Evolutionary conservation across 2,888 invertebrate species (phyloP).

Genomic region (Heliconius aoede): DNA sequence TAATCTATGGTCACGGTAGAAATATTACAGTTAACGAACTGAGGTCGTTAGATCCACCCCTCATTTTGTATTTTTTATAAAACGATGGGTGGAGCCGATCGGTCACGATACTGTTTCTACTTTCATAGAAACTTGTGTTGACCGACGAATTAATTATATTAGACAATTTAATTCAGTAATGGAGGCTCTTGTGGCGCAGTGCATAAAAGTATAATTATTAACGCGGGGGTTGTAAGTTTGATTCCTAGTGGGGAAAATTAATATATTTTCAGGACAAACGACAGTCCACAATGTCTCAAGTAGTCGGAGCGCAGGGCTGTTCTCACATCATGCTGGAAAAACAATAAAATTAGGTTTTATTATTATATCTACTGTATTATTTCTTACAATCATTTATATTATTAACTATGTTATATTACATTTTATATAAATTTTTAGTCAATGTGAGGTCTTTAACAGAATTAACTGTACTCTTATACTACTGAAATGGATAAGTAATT

Average conservation of each 20-base stretch:
- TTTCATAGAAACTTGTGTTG: slow-evolving; percentile 2
- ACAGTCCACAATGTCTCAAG: neutral
- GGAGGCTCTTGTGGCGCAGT: neutral
- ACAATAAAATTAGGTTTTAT: no score
- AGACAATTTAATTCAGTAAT: neutral
- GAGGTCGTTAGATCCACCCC: slow-evolving; percentile 38
- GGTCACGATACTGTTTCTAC: slow-evolving; percentile 8
- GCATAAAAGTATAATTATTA: neutral
- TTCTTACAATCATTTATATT: no score
- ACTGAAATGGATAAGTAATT: no score
- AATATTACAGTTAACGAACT: slow-evolving; percentile 40
- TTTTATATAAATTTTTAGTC: no score
- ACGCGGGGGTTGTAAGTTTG: neutral
- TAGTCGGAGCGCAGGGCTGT: no score
- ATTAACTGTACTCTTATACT: no score
- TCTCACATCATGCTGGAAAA: no score
- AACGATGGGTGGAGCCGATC: slow-evolving; percentile 34
- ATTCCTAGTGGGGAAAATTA: neutral
- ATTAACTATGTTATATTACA: no score
- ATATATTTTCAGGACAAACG: neutral
- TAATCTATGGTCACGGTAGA: slow-evolving; percentile 35
- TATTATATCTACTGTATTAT: no score
- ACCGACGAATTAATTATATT: slow-evolving; percentile 3
- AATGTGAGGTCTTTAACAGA: no score
- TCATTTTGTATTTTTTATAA: slow-evolving; percentile 37